phyloP scores from a whole-genome alignment of 2,797 vertebrate genomes.

The Leptoclinus maculatus region DNA sequence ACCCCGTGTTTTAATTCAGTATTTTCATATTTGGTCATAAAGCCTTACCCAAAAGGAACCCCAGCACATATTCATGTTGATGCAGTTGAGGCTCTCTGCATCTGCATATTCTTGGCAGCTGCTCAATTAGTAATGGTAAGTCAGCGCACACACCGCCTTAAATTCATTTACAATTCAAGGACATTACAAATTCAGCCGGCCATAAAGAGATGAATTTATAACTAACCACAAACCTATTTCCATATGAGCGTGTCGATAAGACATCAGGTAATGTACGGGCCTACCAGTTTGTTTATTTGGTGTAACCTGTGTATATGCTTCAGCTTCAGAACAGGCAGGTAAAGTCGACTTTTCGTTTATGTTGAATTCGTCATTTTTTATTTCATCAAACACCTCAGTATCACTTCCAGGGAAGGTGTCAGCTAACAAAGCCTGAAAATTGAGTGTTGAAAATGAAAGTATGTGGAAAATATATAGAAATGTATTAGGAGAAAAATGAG shows the following conservation, averaged over 20 bases:
- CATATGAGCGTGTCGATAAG: conserved; percentile 25
- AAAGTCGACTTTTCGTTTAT: background rate
- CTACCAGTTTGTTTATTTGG: conserved; percentile 8
- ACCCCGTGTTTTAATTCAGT: background rate
- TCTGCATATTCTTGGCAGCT: conserved; percentile 25
- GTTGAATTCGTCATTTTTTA: background rate
- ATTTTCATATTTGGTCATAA: conserved; percentile 3
- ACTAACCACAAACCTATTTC: conserved; percentile 29
- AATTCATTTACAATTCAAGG: conserved; percentile 24
- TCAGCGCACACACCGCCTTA: background rate
- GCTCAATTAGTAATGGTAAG: conserved; percentile 27
- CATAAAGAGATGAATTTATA: conserved; percentile 9
- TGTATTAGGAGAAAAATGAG: background rate
- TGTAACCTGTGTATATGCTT: background rate
- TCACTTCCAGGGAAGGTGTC: background rate
- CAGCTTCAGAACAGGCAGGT: background rate
- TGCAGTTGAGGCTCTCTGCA: conserved; percentile 27
- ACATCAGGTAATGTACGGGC: conserved; percentile 32
- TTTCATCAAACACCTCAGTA: background rate
- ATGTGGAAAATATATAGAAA: background rate
- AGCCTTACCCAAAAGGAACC: conserved; percentile 8
- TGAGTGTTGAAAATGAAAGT: background rate
- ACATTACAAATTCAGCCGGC: conserved; percentile 16
- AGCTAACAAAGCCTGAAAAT: background rate
- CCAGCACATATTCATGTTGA: conserved; percentile 10